Conservation (phyloP, 2,888 invertebrate species). For the Oscheius onirici region DNA sequence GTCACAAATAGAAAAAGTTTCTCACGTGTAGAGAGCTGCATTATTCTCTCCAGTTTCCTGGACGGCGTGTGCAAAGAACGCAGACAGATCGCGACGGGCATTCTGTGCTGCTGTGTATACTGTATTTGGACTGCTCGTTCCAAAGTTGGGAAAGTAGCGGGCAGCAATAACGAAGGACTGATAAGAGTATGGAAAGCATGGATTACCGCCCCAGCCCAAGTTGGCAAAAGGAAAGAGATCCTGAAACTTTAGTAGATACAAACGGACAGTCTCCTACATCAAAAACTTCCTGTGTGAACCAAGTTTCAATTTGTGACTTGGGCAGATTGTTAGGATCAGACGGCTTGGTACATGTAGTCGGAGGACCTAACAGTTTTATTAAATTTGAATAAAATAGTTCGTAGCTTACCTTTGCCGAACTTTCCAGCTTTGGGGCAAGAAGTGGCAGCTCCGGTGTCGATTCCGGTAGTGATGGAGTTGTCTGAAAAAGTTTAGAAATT, state of each 20-base stretch:
- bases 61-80: constrained; percentile 66
- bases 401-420: constrained; percentile 23
- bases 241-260: constrained; percentile 27
- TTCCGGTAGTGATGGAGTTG: neutral
- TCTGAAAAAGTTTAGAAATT: constrained; percentile 8
- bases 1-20: neutral
- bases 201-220: constrained; percentile 64
- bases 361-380: constrained; percentile 54
- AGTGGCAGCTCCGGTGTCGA: constrained; percentile 18
- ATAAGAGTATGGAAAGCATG: constrained; percentile 66
- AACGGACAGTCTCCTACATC: constrained; percentile 33
- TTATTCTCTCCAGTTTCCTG: constrained; percentile 69
- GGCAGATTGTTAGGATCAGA: constrained; percentile 62
- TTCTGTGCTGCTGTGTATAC: constrained; percentile 59
- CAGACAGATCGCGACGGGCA: constrained; percentile 59
- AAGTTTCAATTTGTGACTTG: constrained; percentile 49
- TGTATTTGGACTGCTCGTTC: constrained; percentile 53
- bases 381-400: no score
- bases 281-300: constrained; percentile 63
- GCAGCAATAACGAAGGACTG: constrained; percentile 64
- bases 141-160: constrained; percentile 65
- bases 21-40: constrained; percentile 56
- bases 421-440: constrained; percentile 31
- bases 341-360: constrained; percentile 47
- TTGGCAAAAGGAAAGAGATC: constrained; percentile 66